Percentiles rank a stretch among this genome's conserved stretches.
phyloP scores from a whole-genome alignment of 2,797 vertebrate species.

The Zalophus californianus region DNA sequence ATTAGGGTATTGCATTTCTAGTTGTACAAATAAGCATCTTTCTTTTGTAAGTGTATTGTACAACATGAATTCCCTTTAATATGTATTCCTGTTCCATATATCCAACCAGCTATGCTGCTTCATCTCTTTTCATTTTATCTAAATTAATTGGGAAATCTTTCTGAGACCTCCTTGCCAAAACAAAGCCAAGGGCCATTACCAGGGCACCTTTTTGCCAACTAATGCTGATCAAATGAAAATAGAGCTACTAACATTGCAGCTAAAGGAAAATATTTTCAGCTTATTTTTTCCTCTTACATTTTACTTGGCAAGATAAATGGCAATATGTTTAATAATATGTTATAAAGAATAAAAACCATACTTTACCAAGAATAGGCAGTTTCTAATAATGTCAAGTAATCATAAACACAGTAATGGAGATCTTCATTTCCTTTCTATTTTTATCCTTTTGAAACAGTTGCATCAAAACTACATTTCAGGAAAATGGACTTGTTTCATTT shows the following conservation, averaged over 20 bases:
- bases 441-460: conserved; percentile 55
- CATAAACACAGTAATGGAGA: conserved; percentile 78
- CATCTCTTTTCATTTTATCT: not conserved
- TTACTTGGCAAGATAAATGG: conserved; percentile 71
- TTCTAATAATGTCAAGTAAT: conserved; percentile 81
- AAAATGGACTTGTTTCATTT: conserved; percentile 82
- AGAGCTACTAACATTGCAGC: not conserved
- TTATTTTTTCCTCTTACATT: conserved; percentile 24
- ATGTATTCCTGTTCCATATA: not conserved
- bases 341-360: conserved; percentile 78
- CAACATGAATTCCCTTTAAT: not conserved
- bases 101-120: not conserved
- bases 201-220: not conserved
- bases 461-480: conserved; percentile 75
- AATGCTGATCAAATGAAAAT: conserved; percentile 22
- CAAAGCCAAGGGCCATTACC: not conserved
- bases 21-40: not conserved
- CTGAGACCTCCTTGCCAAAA: not conserved
- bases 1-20: not conserved
- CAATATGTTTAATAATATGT: conserved; percentile 72
- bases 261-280: conserved; percentile 59
- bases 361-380: conserved; percentile 77
- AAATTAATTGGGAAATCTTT: not conserved
- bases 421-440: conserved; percentile 62
- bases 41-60: not conserved